Conservation (phyloP, 2,797 vertebrate genomes). For the Xenops minutus region DNA sequence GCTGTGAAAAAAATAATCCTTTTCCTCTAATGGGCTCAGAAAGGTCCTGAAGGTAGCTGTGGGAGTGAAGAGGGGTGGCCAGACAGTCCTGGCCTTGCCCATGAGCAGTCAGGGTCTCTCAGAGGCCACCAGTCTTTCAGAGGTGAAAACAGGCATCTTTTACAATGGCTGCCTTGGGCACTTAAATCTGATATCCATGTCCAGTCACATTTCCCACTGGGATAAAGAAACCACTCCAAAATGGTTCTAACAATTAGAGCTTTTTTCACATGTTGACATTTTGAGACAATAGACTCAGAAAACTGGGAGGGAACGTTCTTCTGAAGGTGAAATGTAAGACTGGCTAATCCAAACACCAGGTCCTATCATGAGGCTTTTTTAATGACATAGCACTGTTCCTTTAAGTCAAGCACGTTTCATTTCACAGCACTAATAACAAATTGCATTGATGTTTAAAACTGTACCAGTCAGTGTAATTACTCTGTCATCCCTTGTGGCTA, state of each 20-base stretch:
- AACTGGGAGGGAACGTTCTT: neutral
- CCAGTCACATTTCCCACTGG: neutral
- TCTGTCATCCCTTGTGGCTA: neutral
- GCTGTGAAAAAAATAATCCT: neutral
- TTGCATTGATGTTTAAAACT: neutral
- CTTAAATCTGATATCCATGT: neutral
- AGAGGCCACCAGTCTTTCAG: neutral
- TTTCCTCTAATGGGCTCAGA: neutral
- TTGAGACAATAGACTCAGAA: neutral
- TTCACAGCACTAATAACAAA: neutral
- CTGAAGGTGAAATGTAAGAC: neutral
- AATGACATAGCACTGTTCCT: neutral
- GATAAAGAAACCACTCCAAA: neutral
- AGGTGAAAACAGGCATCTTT: neutral
- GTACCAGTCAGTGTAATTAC: conserved; percentile 2
- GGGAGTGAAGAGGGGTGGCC: neutral
- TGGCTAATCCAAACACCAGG: neutral
- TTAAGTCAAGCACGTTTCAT: neutral
- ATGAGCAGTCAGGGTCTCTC: rapidly evolving
- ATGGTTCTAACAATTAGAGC: neutral
- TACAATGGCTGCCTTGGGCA: neutral
- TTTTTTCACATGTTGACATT: neutral
- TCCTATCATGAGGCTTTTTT: neutral
- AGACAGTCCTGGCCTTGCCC: neutral
- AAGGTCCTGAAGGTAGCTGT: neutral